Evolutionary conservation across 2,888 invertebrate genomes (phyloP), one percentile per base, ranked within the genome.

Genomic region (Thysanoteuthis rhombus): DNA sequence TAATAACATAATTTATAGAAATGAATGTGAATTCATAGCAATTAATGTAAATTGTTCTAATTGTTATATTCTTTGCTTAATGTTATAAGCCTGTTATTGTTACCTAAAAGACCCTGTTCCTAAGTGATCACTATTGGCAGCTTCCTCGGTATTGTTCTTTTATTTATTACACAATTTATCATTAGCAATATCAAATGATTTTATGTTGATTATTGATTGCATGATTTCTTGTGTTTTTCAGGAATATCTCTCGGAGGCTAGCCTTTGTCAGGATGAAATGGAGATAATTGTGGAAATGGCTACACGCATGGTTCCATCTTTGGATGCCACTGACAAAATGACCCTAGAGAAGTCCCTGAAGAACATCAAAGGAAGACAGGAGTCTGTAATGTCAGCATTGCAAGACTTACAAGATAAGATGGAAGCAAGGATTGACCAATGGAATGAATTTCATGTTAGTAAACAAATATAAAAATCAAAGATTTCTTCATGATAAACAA

Each of bases 381-480:
- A 99, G 95, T 98, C 98, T 95, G 98, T 98, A 0, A 97, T 98
- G 94, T 98, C 98, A 96, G 98, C 98, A 6, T 99, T 99, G 0
- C 98, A 98, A 96, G 98, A 98, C 1, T 98, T 98, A 94, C 97
- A 97, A 96, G 98, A 98, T 0, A 98, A 98, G 94, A 97, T 99
- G 94, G 98, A 99, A 96, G 98, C 98, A 96, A 98, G 98, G 95
- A 97, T 98, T 28, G 98, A 98, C 95, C 98, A 98, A 93, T 99
- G 99, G 98, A 98, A 98, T 96, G 98, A 98, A 96, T 99, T 98
- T 97, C 98, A 96, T 96, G 96, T 96, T 94, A 8, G 93, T 93
- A n/a, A n/a, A 36, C 40, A 32, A n/a, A 40, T 75, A 75, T 52
- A 25, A 52, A 52, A 52, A 52, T 52, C 22, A 19, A 45, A 45